phyloP scores from a whole-genome alignment of 1,140 invertebrate species.

The Mizuhopecten yessoensis region DNA sequence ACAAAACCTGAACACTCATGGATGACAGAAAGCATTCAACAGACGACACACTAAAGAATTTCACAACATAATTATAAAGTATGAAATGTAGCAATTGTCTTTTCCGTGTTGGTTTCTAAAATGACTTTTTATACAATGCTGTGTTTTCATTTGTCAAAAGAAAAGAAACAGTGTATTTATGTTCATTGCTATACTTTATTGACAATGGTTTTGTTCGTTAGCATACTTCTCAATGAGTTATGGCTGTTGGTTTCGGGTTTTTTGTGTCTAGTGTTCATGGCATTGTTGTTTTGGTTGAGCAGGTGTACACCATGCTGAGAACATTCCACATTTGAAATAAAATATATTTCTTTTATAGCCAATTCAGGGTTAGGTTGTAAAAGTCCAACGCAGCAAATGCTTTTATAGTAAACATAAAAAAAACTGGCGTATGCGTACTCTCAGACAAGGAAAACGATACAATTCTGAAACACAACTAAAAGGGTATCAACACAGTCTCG shows the following conservation, averaged over 20 bases:
- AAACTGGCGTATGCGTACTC: not conserved
- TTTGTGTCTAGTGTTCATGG: not conserved
- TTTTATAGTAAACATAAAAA: conserved; percentile 5
- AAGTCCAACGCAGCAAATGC: not conserved
- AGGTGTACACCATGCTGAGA: not conserved
- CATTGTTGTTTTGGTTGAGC: not conserved
- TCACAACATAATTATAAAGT: not conserved
- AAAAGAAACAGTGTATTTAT: not conserved
- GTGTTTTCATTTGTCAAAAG: not conserved
- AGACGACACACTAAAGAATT: not conserved
- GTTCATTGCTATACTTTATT: no score
- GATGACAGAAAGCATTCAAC: not conserved
- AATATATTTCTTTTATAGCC: not conserved
- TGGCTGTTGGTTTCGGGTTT: not conserved
- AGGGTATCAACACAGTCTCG: not conserved
- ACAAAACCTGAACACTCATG: not conserved
- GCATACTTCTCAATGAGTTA: no score
- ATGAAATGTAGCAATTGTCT: not conserved
- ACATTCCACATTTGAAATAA: not conserved
- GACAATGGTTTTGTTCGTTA: no score
- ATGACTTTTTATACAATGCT: not conserved
- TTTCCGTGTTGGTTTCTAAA: not conserved
- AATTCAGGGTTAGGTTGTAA: not conserved
- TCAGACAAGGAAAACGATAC: not conserved
- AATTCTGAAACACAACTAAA: not conserved